Base-by-base conservation (phyloP, 1,140 invertebrate genomes). In the Diplogasteroides magnus region DNA sequence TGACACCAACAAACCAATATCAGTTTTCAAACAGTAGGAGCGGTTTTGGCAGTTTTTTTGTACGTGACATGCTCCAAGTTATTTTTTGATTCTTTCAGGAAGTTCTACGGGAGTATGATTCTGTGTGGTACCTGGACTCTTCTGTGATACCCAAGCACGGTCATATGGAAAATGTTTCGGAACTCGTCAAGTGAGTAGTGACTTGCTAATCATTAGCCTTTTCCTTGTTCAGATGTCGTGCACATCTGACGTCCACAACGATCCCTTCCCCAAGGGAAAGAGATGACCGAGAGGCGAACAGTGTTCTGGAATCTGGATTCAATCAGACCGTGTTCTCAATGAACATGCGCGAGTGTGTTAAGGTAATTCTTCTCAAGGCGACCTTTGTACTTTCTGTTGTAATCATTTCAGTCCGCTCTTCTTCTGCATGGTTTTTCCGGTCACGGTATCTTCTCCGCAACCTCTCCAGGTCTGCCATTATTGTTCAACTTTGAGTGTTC, bases 371-470 rank as follows among this genome's bases (percentile, higher is more conserved):
- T n/a, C n/a, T n/a, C n/a, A n/a, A n/a, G n/a, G n/a, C n/a, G n/a
- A 56, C 13, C 13, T 14, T 56, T 13, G 48, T n/a, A 56, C 13
- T 14, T 13, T 56, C 48, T 56, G 13, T 56, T n/a, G n/a, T 14
- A 56, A 56, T 14, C 13, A 56, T 25, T 60, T 23, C 27, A 64
- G 63, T 64, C 11, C 27, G 6, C 63, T 59, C 27, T 58, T 64
- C 29, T 64, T 13, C 63, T 64, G 6, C 63, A 64, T 37, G 27
- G 63, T 64, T 64, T 64, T 25, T 58, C 63, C 19, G 63, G 63
- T 25, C 63, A 64, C 29, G 63, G 63, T 11, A 64, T 64, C 19
- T 25, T 37, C 27, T 6, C 63, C 13, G 63, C 55, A 23, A 64
- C 63, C 37, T 6, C 37, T 11, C 37, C 6, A 48, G 37, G 19